Conservation (phyloP, 2,888 invertebrate species). For the Eristalis intricaria region DNA sequence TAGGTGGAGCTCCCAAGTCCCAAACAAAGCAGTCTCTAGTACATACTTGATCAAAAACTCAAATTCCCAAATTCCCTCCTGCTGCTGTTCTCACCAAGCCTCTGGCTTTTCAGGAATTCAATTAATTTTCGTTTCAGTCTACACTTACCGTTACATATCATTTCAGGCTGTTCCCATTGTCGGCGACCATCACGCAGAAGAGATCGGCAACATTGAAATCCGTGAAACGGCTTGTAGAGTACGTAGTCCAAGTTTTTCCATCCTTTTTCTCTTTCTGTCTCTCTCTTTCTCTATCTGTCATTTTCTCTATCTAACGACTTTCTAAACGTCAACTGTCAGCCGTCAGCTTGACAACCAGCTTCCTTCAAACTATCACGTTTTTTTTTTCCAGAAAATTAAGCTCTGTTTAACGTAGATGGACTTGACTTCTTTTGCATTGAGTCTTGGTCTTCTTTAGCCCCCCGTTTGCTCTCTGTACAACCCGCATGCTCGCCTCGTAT, state of each 20-base stretch:
- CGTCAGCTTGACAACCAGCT: not conserved
- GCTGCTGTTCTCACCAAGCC: not conserved
- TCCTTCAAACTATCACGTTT: not conserved
- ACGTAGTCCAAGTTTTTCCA: constrained; percentile 20
- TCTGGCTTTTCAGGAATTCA: not conserved
- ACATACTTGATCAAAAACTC: too few species aligned
- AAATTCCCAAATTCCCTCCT: not conserved
- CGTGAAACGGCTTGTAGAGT: constrained; percentile 57
- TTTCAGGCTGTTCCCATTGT: constrained; percentile 52
- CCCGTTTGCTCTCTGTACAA: constrained; percentile 1
- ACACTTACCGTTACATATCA: constrained; percentile 29
- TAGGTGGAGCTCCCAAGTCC: too few species aligned
- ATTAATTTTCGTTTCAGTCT: not conserved
- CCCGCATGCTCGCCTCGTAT: not conserved
- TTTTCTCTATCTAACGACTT: constrained; percentile 2
- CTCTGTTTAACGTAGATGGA: not conserved
- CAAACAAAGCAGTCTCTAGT: too few species aligned
- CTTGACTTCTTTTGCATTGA: not conserved
- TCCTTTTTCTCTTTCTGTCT: not conserved
- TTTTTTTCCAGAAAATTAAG: not conserved
- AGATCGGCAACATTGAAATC: constrained; percentile 45
- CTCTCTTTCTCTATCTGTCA: not conserved
- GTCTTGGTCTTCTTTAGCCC: not conserved
- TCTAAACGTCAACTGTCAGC: constrained; percentile 1
- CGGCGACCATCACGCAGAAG: constrained; percentile 35